Base-by-base conservation (phyloP, 2,113 vertebrate species). In the Calypte anna region DNA sequence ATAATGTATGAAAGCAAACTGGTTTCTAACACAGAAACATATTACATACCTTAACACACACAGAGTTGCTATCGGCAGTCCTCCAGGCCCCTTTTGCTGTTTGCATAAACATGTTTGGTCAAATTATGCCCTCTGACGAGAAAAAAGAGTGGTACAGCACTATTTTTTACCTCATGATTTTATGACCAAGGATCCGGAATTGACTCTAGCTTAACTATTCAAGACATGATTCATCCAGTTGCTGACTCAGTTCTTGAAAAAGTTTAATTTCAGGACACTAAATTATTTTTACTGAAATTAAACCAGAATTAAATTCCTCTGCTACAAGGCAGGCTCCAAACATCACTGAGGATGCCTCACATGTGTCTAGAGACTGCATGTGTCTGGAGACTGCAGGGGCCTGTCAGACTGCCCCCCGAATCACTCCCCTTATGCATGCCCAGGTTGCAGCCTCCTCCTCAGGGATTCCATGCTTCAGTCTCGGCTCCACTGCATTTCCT, bases 81-180 rank as follows among this genome's bases (percentile, higher is more conserved):
- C 40, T 31, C 38, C 24, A 25, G 24, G 27, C 17, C 38, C 12
- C 36, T 25, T 12, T 27, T 10, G 22, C 6, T 18, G 38, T 7
- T 61, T 66, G 57, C 43, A 12, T 0, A 15, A 57, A 53, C 27
- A 11, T 16, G 33, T 31, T 33, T 20, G 66, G 25, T 48, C 33
- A 31, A 18, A 38, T 2, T 63, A 4, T 80, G 82, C 86, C 85
- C 82, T 66, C 88, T 92, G 86, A 72, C 6, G 67, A 72, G 67
- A 33, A 3, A 31, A 0, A 0, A 27, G 33, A 38, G 31, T 2
- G 50, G 51, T 61, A 63, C 44, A 72, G 31, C 9, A 23, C 2
- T 18, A 28, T 31, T 10, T 55, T 40, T 9, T 40, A 7, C 40
- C 28, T 5, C 6, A 8, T 3, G 20, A 54, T 54, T 59, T n/a